Base-by-base conservation (phyloP, 2,888 invertebrate genomes). In the Yponomeuta plumbellus region DNA sequence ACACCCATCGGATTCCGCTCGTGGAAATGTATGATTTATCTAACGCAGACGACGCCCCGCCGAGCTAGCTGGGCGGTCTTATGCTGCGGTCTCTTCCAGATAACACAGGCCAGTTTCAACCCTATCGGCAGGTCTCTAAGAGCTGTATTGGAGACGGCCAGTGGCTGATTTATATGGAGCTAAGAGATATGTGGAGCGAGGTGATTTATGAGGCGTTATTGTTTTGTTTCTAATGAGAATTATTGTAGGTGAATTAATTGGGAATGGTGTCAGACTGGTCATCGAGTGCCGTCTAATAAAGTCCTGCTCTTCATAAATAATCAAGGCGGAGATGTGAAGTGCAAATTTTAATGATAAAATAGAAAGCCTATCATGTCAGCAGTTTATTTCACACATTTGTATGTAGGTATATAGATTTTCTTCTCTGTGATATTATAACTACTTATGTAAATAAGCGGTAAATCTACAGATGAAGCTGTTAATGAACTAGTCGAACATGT, bases 1-100 rank as follows among this genome's bases (percentile, higher is more conserved):
- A 63, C 40, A 21, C 13, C 22, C 63, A 44, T 63, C 22, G 63
- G 64, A 20, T 52, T 64, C 64, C 67, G 56, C 64, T 64, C 56
- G 61, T 64, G 52, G 52, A 66, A 40, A 63, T 63, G 63, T 63
- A 40, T 67, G 67, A 67, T 67, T 67, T 67, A 67, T 67, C 67
- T 34, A 20, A 6, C 21, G 23, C 17, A 34, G 61, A 59, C 59
- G 67, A 64, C 67, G 44, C 64, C 67, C 67, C 56, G 61, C 61
- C 64, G 67, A 64, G 67, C 52, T 13, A 59, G 59, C 64, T 67
- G 67, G 67, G 67, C 67, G 67, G 67, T 64, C 67, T 21, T 23
- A 23, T 13, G 59, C 23, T 21, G 20, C 21, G 13, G 22, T 59
- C 59, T 13, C 59, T 52, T 52, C 44, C 44, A 52, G 44, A 52